Base-by-base conservation (phyloP, 1,140 invertebrate genomes). In the Hestina assimilis region DNA sequence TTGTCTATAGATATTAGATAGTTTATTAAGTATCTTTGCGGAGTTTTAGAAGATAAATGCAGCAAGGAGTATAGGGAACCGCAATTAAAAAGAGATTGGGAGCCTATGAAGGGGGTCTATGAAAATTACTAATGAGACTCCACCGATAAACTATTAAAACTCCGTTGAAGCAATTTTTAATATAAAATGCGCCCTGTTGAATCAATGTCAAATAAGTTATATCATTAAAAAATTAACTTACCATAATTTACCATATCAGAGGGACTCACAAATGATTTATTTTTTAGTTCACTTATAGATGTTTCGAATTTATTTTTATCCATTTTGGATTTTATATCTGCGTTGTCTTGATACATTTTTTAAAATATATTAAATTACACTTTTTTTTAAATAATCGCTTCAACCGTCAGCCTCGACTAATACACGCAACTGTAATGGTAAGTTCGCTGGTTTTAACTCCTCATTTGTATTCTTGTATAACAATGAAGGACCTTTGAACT, bases 281-380 rank as follows among this genome's bases (percentile, higher is more conserved):
- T 80, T 40, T 81, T 85, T 19, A 87, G 26, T 47, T 84, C 84
- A 71, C 74, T 78, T 3, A 87, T 83, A 1, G 84, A 83, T 2
- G 72, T 60, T 43, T 84, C 82, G 43, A 87, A 87, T 53, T 78
- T 85, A 41, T 79, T 84, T 26, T 75, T 84, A 26, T 83, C 74
- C 14, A 66, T 63, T 47, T 69, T 75, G 2, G 66, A 47, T 21
- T 28, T 33, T 6, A 60, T 35, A 9, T 33, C 52, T 3, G 56
- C 42, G 11, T 38, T 65, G n/a, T 76, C 70, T 46, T 77, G 79
- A 20, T 72, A 70, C 84, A 87, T 87, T 69, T 72, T 82, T 23
- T 3, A 7, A 42, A 35, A 8, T 19, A 38, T 9, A 33, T 15
- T 33, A 41, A 23, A 28, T 28, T 15, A 26, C n/a, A 5, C 23